A percentile compares a stretch with the other conserved stretches of the same genome.
These are phyloP conservation scores for Bombus soroeensis DNA, from an alignment of 1,140 invertebrate species.

Conservation along the genomic window DNA sequence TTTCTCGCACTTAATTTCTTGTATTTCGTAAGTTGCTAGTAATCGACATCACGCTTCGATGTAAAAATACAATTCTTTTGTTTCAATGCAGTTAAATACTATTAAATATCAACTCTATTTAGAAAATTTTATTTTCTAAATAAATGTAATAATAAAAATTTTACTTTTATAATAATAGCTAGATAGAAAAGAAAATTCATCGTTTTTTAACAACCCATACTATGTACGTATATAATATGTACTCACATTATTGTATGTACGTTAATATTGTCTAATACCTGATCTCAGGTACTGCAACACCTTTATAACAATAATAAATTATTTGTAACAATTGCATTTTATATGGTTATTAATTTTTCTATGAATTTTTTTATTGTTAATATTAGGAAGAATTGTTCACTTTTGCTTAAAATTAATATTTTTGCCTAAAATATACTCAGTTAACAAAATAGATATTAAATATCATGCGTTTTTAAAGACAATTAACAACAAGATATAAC, in stretches of 20 bases:
- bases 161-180: constrained; percentile 19
- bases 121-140: constrained; percentile 7
- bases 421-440: constrained; percentile 2
- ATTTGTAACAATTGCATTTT: constrained; percentile 17
- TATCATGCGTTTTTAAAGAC: background rate
- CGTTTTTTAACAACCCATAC: background rate
- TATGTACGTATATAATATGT: background rate
- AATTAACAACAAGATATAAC: constrained; percentile 2
- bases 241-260: background rate
- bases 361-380: background rate
- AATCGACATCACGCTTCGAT: constrained; percentile 26
- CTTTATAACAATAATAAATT: constrained; percentile 26
- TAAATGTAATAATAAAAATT: constrained; percentile 28
- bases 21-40: background rate
- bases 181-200: background rate
- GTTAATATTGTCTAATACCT: constrained; percentile 41
- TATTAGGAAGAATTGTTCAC: background rate
- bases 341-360: background rate
- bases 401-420: constrained; percentile 4
- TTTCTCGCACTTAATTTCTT: background rate
- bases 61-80: constrained; percentile 30
- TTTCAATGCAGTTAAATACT: background rate
- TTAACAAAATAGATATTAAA: constrained; percentile 1
- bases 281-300: constrained; percentile 8
- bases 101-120: background rate